Evolutionary conservation across 2,113 vertebrate genomes (phyloP).

Genomic region (Coreoperca whiteheadi): DNA sequence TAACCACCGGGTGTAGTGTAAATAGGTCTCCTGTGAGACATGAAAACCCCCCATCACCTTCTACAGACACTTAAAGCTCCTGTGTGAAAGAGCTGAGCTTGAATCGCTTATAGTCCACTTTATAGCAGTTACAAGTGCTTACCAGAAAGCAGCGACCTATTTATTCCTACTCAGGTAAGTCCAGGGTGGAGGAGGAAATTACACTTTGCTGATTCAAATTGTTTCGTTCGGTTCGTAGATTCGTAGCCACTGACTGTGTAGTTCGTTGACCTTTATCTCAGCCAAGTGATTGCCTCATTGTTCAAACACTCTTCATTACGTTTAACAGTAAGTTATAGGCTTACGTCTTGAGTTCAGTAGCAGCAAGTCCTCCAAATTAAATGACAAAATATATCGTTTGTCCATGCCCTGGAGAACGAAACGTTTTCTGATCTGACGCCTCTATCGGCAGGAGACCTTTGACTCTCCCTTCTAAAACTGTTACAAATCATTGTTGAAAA

Average conservation of each 20-base stretch:
- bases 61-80: conserved; percentile 16
- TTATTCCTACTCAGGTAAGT: not conserved
- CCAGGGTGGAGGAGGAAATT: not conserved
- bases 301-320: not conserved
- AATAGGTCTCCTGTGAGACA: conserved; percentile 39
- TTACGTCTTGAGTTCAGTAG: not conserved
- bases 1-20: conserved; percentile 17
- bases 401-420: not conserved
- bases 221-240: not conserved
- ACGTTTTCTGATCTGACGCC: not conserved
- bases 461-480: not conserved
- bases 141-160: not conserved
- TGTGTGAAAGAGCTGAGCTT: conserved; percentile 19
- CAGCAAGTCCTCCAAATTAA: not conserved
- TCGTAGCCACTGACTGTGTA: not conserved
- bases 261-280: not conserved
- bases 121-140: not conserved
- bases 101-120: not conserved
- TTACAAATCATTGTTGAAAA: not conserved
- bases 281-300: not conserved
- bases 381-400: too few relatives aligned
- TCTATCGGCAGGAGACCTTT: not conserved
- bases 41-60: conserved; percentile 29
- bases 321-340: not conserved
- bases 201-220: not conserved